Percentiles rank a stretch among this genome's conserved stretches.
Evolutionary conservation across 2,113 vertebrate genomes (phyloP).

Genomic region (Alaudala cheleensis): DNA sequence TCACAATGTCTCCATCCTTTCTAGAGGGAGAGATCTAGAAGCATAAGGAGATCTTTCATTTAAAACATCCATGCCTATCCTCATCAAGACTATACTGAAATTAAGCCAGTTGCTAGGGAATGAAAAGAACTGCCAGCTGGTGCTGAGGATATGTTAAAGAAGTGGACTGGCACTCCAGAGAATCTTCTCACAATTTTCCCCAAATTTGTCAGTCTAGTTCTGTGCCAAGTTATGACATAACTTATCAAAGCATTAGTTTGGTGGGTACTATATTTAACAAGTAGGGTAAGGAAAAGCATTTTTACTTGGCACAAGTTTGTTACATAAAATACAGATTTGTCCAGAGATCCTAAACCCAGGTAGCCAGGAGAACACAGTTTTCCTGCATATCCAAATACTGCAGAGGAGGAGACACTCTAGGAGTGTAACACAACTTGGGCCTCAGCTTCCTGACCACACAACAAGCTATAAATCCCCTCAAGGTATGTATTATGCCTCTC

Average conservation of each 20-base stretch:
- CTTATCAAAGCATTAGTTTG: not conserved
- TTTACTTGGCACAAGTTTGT: not conserved
- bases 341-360: not conserved
- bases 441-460: not conserved
- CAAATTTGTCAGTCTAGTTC: constrained; percentile 35
- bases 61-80: not conserved
- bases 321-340: constrained; percentile 17
- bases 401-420: not conserved
- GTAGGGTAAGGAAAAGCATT: constrained; percentile 22
- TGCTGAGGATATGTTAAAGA: constrained; percentile 41
- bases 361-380: not conserved
- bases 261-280: constrained; percentile 13
- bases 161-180: constrained; percentile 52
- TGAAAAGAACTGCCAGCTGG: constrained; percentile 56
- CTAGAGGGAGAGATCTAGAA: not conserved
- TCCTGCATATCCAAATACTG: not conserved
- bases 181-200: constrained; percentile 41
- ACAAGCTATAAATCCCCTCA: not conserved
- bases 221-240: constrained; percentile 38
- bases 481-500: not conserved
- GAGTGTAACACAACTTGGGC: not conserved
- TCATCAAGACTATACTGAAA: constrained; percentile 11
- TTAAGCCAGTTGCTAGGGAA: constrained; percentile 56
- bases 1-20: not conserved
- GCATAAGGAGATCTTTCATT: not conserved